Evolutionary conservation across 1,140 invertebrate genomes (phyloP).

Genomic region (Sarcophaga peregrina): DNA sequence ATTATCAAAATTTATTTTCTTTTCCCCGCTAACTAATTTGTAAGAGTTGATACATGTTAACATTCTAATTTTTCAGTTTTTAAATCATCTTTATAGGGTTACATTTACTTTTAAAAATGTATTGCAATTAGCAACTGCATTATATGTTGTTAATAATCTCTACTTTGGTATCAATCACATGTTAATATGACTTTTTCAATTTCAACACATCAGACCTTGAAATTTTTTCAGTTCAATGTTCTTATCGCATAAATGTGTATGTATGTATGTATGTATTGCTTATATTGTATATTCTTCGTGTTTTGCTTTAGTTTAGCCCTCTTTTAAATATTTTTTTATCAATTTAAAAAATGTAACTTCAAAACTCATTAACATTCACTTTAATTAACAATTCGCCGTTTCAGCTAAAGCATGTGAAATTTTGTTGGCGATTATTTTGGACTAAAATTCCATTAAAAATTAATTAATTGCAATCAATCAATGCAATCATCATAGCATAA

Average conservation of each 20-base stretch:
- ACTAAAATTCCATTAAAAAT: conserved; percentile 3
- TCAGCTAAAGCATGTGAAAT: too few species aligned
- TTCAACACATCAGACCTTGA: not conserved
- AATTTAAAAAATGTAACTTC: not conserved
- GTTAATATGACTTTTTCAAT: not conserved
- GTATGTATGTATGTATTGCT: too few species aligned
- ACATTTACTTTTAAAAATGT: too few species aligned
- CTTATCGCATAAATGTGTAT: conserved; percentile 11
- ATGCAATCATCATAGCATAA: not conserved
- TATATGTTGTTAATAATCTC: too few species aligned
- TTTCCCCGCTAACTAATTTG: too few species aligned
- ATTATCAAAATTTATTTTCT: too few species aligned
- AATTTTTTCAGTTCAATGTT: conserved; percentile 3
- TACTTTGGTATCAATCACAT: not conserved
- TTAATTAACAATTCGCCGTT: too few species aligned
- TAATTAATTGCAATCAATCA: not conserved
- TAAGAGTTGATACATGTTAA: too few species aligned
- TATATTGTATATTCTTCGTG: not conserved
- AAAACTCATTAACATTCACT: too few species aligned
- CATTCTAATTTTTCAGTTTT: too few species aligned
- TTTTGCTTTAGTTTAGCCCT: not conserved
- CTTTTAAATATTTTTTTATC: not conserved
- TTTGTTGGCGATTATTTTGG: not conserved
- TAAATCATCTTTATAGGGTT: too few species aligned
- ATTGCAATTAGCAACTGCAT: too few species aligned